Evolutionary conservation across 2,888 invertebrate genomes (phyloP).

Genomic region (Neoitamus cyanurus): DNA sequence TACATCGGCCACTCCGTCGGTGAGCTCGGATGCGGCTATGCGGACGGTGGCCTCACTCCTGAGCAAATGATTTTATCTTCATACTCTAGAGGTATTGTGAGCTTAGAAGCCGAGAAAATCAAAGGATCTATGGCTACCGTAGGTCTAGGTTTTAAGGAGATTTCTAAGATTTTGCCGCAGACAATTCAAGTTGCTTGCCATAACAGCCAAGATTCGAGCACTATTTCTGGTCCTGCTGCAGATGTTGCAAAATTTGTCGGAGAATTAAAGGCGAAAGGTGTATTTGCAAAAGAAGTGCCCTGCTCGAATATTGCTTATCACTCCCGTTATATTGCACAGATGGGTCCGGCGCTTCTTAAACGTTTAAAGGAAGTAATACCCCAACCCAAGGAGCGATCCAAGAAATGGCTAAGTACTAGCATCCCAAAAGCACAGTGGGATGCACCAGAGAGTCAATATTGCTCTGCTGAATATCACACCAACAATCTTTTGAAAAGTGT

Average conservation of each 20-base stretch:
- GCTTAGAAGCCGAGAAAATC: constrained; percentile 76
- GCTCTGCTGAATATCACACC: constrained; percentile 88
- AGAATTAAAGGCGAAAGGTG: constrained; percentile 74
- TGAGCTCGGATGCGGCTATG: constrained; percentile 94
- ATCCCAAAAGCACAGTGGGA: constrained; percentile 79
- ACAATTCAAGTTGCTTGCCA: constrained; percentile 89
- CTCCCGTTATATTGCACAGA: constrained; percentile 80
- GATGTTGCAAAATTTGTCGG: constrained; percentile 75
- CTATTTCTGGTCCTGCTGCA: constrained; percentile 88
- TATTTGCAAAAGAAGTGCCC: constrained; percentile 86
- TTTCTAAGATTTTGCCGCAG: constrained; percentile 73
- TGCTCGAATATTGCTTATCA: constrained; percentile 92
- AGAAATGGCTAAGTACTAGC: constrained; percentile 88
- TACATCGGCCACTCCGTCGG: constrained; percentile 93
- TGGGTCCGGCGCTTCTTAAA: constrained; percentile 74
- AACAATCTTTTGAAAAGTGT: constrained; percentile 79
- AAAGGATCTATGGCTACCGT: constrained; percentile 90
- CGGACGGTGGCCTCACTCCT: constrained; percentile 89
- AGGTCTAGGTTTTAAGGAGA: constrained; percentile 73
- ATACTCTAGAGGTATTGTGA: constrained; percentile 84
- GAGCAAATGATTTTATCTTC: constrained; percentile 88
- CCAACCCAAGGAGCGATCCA: constrained; percentile 74
- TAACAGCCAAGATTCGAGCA: constrained; percentile 86
- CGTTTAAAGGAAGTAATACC: constrained; percentile 75
- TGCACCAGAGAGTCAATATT: constrained; percentile 70